A percentile compares a stretch with the other conserved stretches of the same genome.
Evolutionary conservation across 2,888 invertebrate species (phyloP).

Genomic region (Acleris sparsana): DNA sequence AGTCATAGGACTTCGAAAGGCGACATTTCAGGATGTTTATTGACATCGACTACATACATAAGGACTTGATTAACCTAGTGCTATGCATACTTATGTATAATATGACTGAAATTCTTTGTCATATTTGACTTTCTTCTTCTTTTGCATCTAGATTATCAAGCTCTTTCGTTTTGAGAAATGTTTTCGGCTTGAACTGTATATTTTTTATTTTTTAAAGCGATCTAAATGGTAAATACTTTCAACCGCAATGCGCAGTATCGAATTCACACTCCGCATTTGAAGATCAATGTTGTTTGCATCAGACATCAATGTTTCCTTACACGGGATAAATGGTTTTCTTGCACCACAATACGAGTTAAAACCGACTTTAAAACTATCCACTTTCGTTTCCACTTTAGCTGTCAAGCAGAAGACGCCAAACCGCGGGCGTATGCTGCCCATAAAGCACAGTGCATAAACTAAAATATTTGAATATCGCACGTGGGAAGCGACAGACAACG

Average conservation of each 20-base stretch:
- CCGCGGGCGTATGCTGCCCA: constrained; percentile 56
- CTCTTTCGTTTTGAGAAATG: neutral
- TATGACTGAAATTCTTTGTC: neutral
- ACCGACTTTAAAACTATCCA: constrained; percentile 27
- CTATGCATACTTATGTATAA: no score
- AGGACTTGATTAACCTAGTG: neutral
- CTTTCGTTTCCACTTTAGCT: constrained; percentile 21
- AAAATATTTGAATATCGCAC: constrained; percentile 71
- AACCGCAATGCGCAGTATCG: constrained; percentile 14
- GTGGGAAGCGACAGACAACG: constrained; percentile 68
- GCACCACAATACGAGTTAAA: constrained; percentile 21
- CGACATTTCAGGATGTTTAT: constrained; percentile 30
- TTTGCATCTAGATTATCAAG: no score
- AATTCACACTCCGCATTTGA: constrained; percentile 29
- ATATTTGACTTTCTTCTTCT: no score
- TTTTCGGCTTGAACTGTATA: no score
- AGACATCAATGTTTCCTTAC: constrained; percentile 28
- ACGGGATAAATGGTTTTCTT: constrained; percentile 21
- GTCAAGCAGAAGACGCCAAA: constrained; percentile 28
- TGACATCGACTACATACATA: constrained; percentile 6
- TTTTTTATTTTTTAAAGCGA: neutral
- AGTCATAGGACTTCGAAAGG: constrained; percentile 16
- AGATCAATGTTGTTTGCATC: constrained; percentile 31
- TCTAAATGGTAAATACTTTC: constrained; percentile 13
- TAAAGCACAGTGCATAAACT: constrained; percentile 69